Base-by-base conservation (phyloP, 2,888 invertebrate genomes). In the Hirtodrosophila cameraria region DNA sequence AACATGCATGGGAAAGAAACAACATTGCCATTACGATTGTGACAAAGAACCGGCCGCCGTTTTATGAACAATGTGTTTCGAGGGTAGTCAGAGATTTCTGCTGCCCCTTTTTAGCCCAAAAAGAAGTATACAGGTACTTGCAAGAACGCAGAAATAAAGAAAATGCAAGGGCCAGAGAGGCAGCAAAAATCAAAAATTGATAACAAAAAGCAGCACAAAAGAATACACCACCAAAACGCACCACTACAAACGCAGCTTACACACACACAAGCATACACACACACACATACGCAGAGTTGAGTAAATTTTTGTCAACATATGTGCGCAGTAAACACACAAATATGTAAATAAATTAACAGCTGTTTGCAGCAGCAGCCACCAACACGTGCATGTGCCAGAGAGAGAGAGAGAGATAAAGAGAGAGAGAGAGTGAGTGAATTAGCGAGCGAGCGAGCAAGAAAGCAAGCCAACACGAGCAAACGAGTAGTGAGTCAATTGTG, bases 341-440 rank as follows among this genome's bases (percentile, higher is more conserved):
- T 64, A 61, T 64, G 80, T 80, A 86, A 80, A 80, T 83, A 86
- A 83, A 73, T 80, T 86, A 80, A 80, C 80, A 80, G 80, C 80
- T 80, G 80, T 86, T 80, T 46, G 65, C 33, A 59, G 30, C 20
- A 35, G 33, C 71, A 75, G 86, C 54, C 58, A 72, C 60, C 60
- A 84, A 80, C 86, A 80, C 86, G 80, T 80, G 80, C 84, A 65
- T 48, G 45, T 36, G 31, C 28, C 31, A 39, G n/a, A 63, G 20
- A 48, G 38, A 60, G 33, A 16, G 38, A 33, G 11, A 25, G 33
- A 23, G 46, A 60, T 39, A 36, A 31, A 30, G 23, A 36, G 39
- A 38, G 42, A 52, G n/a, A n/a, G 42, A 13, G 28, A 46, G 35
- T 11, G 33, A 31, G 16, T 8, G 23, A 23, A 23, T 8, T 2